Base-by-base conservation (phyloP, 92 coral and sea anemone genomes). In the Desmophyllum pertusum region DNA sequence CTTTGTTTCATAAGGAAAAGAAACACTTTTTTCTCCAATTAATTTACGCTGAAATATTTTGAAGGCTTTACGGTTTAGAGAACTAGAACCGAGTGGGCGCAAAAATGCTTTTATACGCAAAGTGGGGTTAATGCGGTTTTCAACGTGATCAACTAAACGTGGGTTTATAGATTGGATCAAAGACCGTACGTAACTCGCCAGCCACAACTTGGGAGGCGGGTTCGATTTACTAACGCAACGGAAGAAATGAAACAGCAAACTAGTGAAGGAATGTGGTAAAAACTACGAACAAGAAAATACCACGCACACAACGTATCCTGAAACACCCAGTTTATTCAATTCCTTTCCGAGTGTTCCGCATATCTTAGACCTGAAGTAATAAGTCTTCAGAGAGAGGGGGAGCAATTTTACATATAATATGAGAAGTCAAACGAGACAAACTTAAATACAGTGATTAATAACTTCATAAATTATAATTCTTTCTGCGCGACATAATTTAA, bases 381-480 rank as follows among this genome's bases (percentile, higher is more conserved):
- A 19, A 35, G 86, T 39, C 72, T 52, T 72, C 57, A 72, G 53
- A 72, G 42, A 42, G 53, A 72, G 42, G n/a, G 17, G 77, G 57
- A 72, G 57, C 38, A 72, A 72, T 72, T 72, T 41, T 82, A 18
- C 71, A 71, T 5, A 82, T 72, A 82, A 57, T 41, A n/a, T n/a
- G n/a, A n/a, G n/a, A n/a, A 51, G 86, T 73, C 79, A 82, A 40
- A 59, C 64, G 19, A 21, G 70, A 82, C 67, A 74, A 73, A 82
- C 79, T 82, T 82, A 82, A 82, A 82, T 82, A 82, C 78, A 82
- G 71, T 39, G 79, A 82, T 73, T 73, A 73, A 55, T 53, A 72
- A 82, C 70, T 82, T 55, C 36, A 82, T 82, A 82, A 82, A 82
- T 82, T 82, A 71, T 73, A 82, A 52, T 71, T 82, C 57, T 71